Percentiles rank a stretch among this genome's conserved stretches.
Conservation (phyloP, 2,888 invertebrate genomes). For the Tetropium fuscum region DNA sequence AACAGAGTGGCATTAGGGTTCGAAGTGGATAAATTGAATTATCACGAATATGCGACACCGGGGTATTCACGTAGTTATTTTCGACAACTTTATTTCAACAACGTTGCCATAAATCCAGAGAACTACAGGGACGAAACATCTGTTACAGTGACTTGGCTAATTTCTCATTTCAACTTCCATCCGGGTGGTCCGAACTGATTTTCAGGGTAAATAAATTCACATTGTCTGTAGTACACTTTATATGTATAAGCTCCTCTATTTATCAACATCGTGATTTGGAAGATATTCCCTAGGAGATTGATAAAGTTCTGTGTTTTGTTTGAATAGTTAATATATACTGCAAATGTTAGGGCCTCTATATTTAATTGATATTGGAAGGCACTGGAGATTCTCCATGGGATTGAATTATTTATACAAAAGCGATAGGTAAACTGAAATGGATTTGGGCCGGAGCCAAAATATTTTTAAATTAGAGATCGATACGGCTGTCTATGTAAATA, state of each 20-base stretch:
- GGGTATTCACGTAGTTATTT: conserved; percentile 35
- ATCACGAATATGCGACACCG: conserved; percentile 1
- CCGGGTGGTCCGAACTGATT: conserved; percentile 53
- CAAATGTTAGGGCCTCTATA: conserved; percentile 3
- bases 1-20: no score
- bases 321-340: conserved; percentile 16
- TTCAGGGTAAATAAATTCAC: conserved; percentile 58
- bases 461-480: not conserved
- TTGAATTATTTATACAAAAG: conserved; percentile 19
- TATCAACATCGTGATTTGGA: conserved; percentile 43
- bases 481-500: not conserved
- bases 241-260: conserved; percentile 31
- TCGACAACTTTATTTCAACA: conserved; percentile 39
- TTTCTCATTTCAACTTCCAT: conserved; percentile 57
- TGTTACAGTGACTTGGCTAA: conserved; percentile 59
- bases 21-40: conserved; percentile 14
- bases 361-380: conserved; percentile 10
- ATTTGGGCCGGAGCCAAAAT: conserved; percentile 7
- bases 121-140: conserved; percentile 50
- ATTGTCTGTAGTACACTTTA: conserved; percentile 43
- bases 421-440: not conserved
- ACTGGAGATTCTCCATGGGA: not conserved
- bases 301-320: conserved; percentile 13
- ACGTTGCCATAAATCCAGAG: conserved; percentile 42
- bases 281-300: conserved; percentile 15